Evolutionary conservation across 2,797 vertebrate species (phyloP), one percentile per base, ranked within the genome.

Genomic region (Gobio occitaniae): DNA sequence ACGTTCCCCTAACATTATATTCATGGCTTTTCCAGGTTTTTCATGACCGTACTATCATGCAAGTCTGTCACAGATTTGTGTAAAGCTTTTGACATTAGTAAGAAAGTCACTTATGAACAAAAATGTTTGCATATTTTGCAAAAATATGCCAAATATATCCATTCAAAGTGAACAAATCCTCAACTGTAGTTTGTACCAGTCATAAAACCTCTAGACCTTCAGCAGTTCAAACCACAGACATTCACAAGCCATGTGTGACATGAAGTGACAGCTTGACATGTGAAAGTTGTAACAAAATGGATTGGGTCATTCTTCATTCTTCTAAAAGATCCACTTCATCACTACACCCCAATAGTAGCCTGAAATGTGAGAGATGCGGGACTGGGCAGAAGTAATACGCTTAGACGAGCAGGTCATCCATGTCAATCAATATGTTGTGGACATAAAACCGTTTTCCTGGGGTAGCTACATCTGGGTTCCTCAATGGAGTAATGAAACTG

Each of bases 361-460:
- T 77, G 21, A 68, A 56, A 78, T 59, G 61, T 84, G 48, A 47
- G 36, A 56, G 32, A 17, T 50, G 15, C 3, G n/a, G 48, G 81
- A 66, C 44, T 25, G 59, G 63, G 52, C 82, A 56, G 74, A 25
- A 54, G 48, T 63, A 69, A 84, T 61, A 50, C 41, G 76, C 54
- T 48, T 16, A 63, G 65, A 72, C 21, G 52, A 52, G 29, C 52
- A 84, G 48, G 47, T 68, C 82, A 44, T 78, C 66, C 68, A 50
- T 71, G 56, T 54, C 66, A 83, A 84, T 87, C 86, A 68, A 84
- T 87, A 87, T 16, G 3, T 72, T 74, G 86, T 56, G 47, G 69
- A 74, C 78, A 72, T 83, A 63, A 86, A 83, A 78, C 47, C 15
- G 15, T 47, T 74, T 78, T 71, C 56, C 56, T 66, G 41, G 25